These are phyloP conservation scores for Oreochromis aureus DNA, from an alignment of 2,113 vertebrate species.

Conservation along the genomic window DNA sequence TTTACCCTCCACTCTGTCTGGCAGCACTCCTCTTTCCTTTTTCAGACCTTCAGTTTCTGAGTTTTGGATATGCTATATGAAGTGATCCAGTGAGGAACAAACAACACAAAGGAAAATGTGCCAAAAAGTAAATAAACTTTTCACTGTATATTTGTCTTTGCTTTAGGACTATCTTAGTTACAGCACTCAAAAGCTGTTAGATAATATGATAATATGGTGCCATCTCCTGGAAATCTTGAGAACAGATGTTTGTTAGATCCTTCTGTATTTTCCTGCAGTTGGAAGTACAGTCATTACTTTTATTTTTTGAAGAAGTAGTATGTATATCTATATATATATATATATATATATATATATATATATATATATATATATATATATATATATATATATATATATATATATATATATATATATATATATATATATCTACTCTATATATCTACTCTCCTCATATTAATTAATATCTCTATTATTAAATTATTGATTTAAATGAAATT, in stretches of 20 bases:
- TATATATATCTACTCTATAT: neutral
- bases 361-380: neutral
- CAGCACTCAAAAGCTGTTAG: slow-evolving; percentile 70
- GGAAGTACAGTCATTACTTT: slow-evolving; percentile 56
- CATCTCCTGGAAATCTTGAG: slow-evolving; percentile 81
- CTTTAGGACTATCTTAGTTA: slow-evolving; percentile 73
- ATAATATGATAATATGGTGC: slow-evolving; percentile 73
- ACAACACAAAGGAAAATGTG: slow-evolving; percentile 69
- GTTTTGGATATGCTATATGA: slow-evolving; percentile 60
- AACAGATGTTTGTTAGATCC: slow-evolving; percentile 67
- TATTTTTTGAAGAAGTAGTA: slow-evolving; percentile 60
- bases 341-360: neutral
- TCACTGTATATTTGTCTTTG: slow-evolving; percentile 70
- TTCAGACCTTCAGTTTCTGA: slow-evolving; percentile 65
- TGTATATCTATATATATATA: neutral
- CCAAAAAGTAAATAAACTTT: slow-evolving; percentile 74
- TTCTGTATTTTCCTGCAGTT: slow-evolving; percentile 52
- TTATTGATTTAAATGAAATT: slow-evolving; percentile 17
- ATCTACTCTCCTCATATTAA: slow-evolving; percentile 35
- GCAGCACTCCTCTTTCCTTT: slow-evolving; percentile 66
- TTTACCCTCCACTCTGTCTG: slow-evolving; percentile 42
- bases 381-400: neutral
- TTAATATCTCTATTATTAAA: slow-evolving; percentile 45
- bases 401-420: neutral
- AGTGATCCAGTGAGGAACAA: slow-evolving; percentile 55